Percentiles rank a stretch among this genome's conserved stretches.
These are phyloP conservation scores for Orussus abietinus DNA, from an alignment of 1,140 invertebrate species.

Conservation along the genomic window DNA sequence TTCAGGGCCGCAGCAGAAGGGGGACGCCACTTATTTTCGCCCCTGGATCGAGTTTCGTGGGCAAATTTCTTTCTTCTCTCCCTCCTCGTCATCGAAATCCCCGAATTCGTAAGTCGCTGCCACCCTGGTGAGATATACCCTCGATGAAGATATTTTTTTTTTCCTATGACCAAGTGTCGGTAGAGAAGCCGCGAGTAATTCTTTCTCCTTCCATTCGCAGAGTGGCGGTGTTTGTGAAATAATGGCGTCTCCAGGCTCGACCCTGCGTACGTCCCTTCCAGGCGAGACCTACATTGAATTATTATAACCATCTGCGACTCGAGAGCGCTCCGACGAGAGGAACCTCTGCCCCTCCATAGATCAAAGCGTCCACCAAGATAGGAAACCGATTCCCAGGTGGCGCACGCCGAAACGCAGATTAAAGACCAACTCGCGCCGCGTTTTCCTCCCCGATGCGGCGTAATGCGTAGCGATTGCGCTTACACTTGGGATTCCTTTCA, in stretches of 20 bases:
- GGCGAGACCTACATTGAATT: background rate
- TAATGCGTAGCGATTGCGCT: too few relatives aligned
- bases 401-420: conserved; percentile 25
- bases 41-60: conserved; percentile 3
- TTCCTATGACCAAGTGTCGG: too few relatives aligned
- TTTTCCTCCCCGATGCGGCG: too few relatives aligned
- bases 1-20: conserved; percentile 11
- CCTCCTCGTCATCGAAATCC: background rate
- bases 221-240: too few relatives aligned
- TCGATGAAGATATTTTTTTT: too few relatives aligned
- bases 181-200: too few relatives aligned
- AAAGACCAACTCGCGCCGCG: too few relatives aligned
- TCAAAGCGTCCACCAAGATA: conserved; percentile 20
- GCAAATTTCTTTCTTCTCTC: conserved; percentile 6
- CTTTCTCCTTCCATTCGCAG: too few relatives aligned
- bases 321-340: background rate
- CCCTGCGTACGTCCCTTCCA: background rate
- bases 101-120: background rate
- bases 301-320: conserved; percentile 1
- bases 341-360: conserved; percentile 9
- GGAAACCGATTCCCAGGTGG: conserved; percentile 24
- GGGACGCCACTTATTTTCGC: too few relatives aligned
- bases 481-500: too few relatives aligned
- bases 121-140: too few relatives aligned
- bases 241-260: too few relatives aligned